Evolutionary conservation across 2,113 vertebrate species (phyloP).

Genomic region (Chaenocephalus aceratus): DNA sequence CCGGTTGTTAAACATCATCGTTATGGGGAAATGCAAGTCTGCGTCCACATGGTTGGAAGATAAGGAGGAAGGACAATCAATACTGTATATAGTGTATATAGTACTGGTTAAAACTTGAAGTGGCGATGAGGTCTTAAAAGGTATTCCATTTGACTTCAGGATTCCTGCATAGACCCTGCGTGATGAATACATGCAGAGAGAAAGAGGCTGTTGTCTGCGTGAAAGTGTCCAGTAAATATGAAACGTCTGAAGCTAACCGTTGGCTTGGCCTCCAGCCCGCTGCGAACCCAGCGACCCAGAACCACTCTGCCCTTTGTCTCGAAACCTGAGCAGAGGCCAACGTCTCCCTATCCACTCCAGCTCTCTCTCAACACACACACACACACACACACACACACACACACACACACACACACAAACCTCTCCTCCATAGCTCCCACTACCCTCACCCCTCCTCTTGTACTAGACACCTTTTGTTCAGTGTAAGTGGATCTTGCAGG

Average conservation of each 20-base stretch:
- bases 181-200: neutral
- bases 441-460: conserved; percentile 47
- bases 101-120: too few species aligned
- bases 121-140: too few species aligned
- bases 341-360: conserved; percentile 51
- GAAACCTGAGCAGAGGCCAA: conserved; percentile 68
- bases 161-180: too few species aligned
- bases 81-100: too few species aligned
- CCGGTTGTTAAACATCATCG: too few species aligned
- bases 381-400: neutral
- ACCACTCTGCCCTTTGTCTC: conserved; percentile 53
- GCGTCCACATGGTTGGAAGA: too few species aligned
- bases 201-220: neutral
- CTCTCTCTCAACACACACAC: conserved; percentile 74
- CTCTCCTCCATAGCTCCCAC: conserved; percentile 54
- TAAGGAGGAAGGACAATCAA: too few species aligned
- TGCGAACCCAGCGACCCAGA: conserved; percentile 19
- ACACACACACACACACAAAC: neutral
- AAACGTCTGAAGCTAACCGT: conserved; percentile 29
- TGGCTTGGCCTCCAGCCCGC: conserved; percentile 29
- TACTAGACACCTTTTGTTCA: conserved; percentile 73
- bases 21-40: too few species aligned
- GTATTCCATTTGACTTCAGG: too few species aligned
- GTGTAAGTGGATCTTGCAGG: conserved; percentile 88
- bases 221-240: conserved; percentile 1